Conservation (phyloP, 2,113 vertebrate genomes). For the Scartelaos histophorus region DNA sequence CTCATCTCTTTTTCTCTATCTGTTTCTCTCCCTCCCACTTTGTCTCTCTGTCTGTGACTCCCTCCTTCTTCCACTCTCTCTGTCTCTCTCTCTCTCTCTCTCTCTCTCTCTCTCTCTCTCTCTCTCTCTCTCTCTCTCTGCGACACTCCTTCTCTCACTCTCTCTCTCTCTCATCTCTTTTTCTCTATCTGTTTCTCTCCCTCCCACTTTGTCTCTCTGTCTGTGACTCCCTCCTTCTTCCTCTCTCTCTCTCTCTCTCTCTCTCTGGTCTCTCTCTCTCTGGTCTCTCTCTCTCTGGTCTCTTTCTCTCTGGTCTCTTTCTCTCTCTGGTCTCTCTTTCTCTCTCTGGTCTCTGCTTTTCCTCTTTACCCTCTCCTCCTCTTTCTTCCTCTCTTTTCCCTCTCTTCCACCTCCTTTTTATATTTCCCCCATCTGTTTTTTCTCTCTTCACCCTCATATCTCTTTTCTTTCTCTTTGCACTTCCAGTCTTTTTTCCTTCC, state of each 20-base stretch:
- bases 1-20: too few species aligned
- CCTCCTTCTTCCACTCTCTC: too few species aligned
- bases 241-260: too few species aligned
- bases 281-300: background rate
- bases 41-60: too few species aligned
- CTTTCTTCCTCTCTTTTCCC: conserved; percentile 22
- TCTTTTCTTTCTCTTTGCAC: conserved; percentile 3
- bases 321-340: background rate
- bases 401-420: too few species aligned
- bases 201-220: conserved; percentile 18
- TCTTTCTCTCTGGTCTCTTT: background rate
- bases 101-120: conserved; percentile 52
- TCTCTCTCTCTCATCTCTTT: conserved; percentile 24
- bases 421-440: background rate
- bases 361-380: conserved; percentile 45
- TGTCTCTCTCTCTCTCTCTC: conserved; percentile 27
- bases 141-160: background rate
- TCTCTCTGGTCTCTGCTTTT: conserved; percentile 8
- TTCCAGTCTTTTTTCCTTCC: background rate
- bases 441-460: too few species aligned
- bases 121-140: background rate
- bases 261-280: too few species aligned
- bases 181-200: conserved; percentile 34
- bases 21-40: too few species aligned
- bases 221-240: too few species aligned